Percentiles rank a stretch among this genome's conserved stretches.
Conservation (phyloP, 2,797 vertebrate genomes). For the Synanceia verrucosa region DNA sequence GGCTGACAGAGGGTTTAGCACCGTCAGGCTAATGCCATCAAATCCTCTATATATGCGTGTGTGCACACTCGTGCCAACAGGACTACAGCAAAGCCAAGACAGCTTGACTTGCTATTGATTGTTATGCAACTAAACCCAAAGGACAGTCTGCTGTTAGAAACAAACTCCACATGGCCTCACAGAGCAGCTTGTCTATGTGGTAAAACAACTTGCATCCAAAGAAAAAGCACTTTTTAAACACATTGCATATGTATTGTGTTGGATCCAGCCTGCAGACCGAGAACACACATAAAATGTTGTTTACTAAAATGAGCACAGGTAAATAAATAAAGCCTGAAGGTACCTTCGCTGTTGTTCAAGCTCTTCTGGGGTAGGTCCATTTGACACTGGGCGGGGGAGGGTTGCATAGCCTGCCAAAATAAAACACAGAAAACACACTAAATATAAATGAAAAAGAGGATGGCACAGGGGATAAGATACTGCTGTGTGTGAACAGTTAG, state of each 20-base stretch:
- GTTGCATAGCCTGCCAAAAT: slow-evolving; percentile 75
- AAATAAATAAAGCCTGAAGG: not conserved
- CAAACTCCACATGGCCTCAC: not conserved
- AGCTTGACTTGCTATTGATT: slow-evolving; percentile 43
- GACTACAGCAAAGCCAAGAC: slow-evolving; percentile 55
- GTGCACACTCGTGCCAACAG: slow-evolving; percentile 51
- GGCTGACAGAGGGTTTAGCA: slow-evolving; percentile 66
- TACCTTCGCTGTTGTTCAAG: slow-evolving; percentile 90
- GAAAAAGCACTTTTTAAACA: not conserved
- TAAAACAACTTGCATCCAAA: not conserved
- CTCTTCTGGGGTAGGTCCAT: slow-evolving; percentile 89
- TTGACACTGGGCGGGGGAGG: slow-evolving; percentile 82
- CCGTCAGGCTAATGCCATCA: slow-evolving; percentile 71
- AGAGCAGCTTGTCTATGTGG: not conserved
- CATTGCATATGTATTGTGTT: not conserved
- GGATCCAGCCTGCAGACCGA: not conserved
- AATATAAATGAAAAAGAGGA: not conserved
- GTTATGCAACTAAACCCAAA: slow-evolving; percentile 48
- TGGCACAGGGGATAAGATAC: not conserved
- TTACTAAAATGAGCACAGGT: not conserved
- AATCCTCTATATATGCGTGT: slow-evolving; percentile 70
- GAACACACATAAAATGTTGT: not conserved
- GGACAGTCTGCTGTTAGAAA: slow-evolving; percentile 11
- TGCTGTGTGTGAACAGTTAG: no score
- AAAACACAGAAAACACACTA: slow-evolving; percentile 19